Evolutionary conservation across 2,888 invertebrate species (phyloP).

Genomic region (Acanthococcus lagerstroemiae): DNA sequence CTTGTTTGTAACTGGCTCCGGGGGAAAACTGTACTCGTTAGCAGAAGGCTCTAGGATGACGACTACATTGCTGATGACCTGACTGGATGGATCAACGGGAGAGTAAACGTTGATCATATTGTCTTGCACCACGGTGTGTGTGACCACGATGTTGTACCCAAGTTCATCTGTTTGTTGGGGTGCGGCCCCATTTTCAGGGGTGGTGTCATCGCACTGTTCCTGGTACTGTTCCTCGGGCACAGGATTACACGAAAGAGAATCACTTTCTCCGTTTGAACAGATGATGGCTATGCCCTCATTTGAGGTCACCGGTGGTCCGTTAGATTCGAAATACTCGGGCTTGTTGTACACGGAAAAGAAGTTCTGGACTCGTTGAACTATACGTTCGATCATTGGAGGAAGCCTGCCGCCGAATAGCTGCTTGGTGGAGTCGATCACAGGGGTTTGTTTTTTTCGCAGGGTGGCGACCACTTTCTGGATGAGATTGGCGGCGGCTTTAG

Average conservation of each 20-base stretch:
- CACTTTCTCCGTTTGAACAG: slow-evolving; percentile 8
- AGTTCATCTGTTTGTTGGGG: not conserved
- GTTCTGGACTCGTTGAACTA: slow-evolving; percentile 59
- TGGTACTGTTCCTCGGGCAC: slow-evolving; percentile 2
- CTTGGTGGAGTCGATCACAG: not conserved
- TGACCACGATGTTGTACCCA: slow-evolving; percentile 10
- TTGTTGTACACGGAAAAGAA: slow-evolving; percentile 54
- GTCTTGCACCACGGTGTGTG: slow-evolving; percentile 26
- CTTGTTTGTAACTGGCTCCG: not conserved
- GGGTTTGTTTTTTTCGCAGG: not conserved
- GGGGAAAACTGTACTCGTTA: slow-evolving; percentile 11
- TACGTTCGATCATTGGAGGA: slow-evolving; percentile 56
- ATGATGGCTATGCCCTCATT: slow-evolving; percentile 7
- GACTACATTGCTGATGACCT: slow-evolving; percentile 31
- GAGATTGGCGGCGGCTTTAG: not conserved
- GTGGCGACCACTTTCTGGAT: slow-evolving; percentile 7
- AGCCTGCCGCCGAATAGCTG: slow-evolving; percentile 41
- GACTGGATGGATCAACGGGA: not conserved
- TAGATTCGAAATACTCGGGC: slow-evolving; percentile 33
- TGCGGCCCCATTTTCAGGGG: not conserved
- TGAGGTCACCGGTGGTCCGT: slow-evolving; percentile 9
- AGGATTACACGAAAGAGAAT: slow-evolving; percentile 5
- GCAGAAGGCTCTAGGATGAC: slow-evolving; percentile 32
- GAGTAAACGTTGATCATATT: slow-evolving; percentile 19
- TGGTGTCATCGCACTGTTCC: not conserved